These are phyloP conservation scores for Drosophila differens DNA, from an alignment of 2,888 invertebrate genomes.

Conservation along the genomic window DNA sequence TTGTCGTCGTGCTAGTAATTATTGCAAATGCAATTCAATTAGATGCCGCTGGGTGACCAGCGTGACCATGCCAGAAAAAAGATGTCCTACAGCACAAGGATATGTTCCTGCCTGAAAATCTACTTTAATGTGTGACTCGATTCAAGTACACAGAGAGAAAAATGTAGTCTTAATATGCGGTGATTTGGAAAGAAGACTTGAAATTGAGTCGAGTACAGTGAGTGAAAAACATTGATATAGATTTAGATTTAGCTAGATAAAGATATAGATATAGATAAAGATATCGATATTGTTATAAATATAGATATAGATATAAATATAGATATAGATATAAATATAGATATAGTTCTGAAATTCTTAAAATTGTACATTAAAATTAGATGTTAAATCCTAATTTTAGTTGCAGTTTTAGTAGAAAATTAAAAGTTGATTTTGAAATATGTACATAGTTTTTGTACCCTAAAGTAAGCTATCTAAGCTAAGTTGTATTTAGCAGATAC, in stretches of 20 bases:
- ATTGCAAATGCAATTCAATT: constrained; percentile 72
- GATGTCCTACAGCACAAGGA: not conserved
- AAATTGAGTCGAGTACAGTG: too few relatives aligned
- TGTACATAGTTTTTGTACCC: too few relatives aligned
- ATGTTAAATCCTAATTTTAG: too few relatives aligned
- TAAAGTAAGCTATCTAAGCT: too few relatives aligned
- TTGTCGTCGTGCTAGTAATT: constrained; percentile 44
- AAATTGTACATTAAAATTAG: too few relatives aligned
- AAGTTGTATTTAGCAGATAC: too few relatives aligned
- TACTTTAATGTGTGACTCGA: not conserved
- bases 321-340: too few relatives aligned
- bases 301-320: too few relatives aligned
- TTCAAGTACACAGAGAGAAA: not conserved
- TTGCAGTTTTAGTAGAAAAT: too few relatives aligned
- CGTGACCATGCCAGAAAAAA: not conserved
- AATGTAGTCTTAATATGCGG: not conserved
- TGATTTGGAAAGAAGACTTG: not conserved
- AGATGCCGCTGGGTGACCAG: constrained; percentile 43
- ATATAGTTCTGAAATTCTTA: too few relatives aligned
- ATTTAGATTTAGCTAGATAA: not conserved
- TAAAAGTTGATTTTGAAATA: too few relatives aligned
- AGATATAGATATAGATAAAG: not conserved
- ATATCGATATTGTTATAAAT: too few relatives aligned
- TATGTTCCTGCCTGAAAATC: not conserved
- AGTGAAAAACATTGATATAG: not conserved